Evolutionary conservation across 2,113 vertebrate genomes (phyloP), one percentile per base, ranked within the genome.

Genomic region (Tyrannus savana): DNA sequence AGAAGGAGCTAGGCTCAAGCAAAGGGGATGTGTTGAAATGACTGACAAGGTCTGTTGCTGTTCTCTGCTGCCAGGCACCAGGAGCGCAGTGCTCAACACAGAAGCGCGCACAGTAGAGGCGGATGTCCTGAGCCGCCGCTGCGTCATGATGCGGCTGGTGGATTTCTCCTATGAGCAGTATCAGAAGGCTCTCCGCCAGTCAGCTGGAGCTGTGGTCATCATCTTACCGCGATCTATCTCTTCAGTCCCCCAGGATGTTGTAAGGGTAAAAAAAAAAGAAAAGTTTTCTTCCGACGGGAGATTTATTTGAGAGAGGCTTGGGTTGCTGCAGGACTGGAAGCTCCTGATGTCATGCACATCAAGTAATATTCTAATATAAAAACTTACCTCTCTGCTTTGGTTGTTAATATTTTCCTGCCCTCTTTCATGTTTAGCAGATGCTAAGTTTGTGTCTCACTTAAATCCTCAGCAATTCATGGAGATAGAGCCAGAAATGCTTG

Each of bases 141-240:
- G 99, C 3, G 99, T 99, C 69, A 98, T 99, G 92, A 99, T 99
- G 98, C 98, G 99, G 18, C 98, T 99, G 81, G 96, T 97, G 46
- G 99, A 99, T 74, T 99, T 99, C 97, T 99, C 99, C 35, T 99
- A 98, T 1, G 99, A 99, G 87, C 98, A 98, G 94, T 99, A 99
- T 95, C 99, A 99, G 98, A 99, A 99, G 92, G 99, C 99, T 7
- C 97, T 99, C 50, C 98, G 98, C 28, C 99, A 99, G 97, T 99
- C 99, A 1, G 99, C 99, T 0, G 99, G 99, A 1, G 99, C 99
- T 1, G 99, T 99, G 90, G 99, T 99, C 63, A 99, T 99, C 97
- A 99, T 99, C 95, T 95, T 99, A 93, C 99, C 99, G 2, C 98
- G 96, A 41, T 98, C 99, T 89, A 99, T 99, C 98, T 99, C 99